phyloP scores from a whole-genome alignment of 2,113 vertebrate species.

The Falco punctatus region DNA sequence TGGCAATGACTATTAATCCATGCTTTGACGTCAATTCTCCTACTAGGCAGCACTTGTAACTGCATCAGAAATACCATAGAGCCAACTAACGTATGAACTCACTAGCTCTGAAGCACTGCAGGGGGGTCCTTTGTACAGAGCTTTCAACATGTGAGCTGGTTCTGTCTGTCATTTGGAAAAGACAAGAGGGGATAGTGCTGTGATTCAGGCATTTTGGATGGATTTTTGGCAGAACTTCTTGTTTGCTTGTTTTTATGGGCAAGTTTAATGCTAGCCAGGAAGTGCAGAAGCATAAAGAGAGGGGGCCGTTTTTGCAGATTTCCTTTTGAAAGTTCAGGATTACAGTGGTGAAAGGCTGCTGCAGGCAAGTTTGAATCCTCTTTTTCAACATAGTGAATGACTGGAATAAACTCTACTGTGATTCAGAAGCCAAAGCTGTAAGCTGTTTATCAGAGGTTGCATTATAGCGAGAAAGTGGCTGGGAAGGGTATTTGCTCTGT shows the following conservation, averaged over 20 bases:
- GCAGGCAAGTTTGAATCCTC: conserved; percentile 53
- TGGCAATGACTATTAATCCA: conserved; percentile 21
- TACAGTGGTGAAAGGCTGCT: conserved; percentile 31
- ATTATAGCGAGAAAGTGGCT: conserved; percentile 36
- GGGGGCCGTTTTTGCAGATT: neutral
- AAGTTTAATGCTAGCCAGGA: neutral
- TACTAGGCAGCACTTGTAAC: conserved; percentile 36
- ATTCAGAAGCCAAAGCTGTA: conserved; percentile 41
- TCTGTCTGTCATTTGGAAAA: conserved; percentile 41
- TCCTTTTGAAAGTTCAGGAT: conserved; percentile 39
- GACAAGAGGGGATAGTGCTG: neutral
- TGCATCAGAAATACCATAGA: conserved; percentile 43
- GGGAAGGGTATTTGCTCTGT: conserved; percentile 31
- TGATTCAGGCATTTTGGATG: conserved; percentile 10
- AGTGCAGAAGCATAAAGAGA: neutral
- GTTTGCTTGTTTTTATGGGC: conserved; percentile 19
- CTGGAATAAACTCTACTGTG: conserved; percentile 37
- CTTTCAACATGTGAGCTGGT: conserved; percentile 28
- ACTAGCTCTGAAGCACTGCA: conserved; percentile 1
- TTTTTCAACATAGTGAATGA: conserved; percentile 3
- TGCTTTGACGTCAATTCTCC: conserved; percentile 47
- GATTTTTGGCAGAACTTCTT: conserved; percentile 27
- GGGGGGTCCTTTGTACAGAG: conserved; percentile 5
- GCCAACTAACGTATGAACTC: conserved; percentile 12
- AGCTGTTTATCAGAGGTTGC: conserved; percentile 59